Percentiles rank a stretch among this genome's conserved stretches.
phyloP scores from a whole-genome alignment of 1,140 invertebrate species.

The Mamestra configurata region DNA sequence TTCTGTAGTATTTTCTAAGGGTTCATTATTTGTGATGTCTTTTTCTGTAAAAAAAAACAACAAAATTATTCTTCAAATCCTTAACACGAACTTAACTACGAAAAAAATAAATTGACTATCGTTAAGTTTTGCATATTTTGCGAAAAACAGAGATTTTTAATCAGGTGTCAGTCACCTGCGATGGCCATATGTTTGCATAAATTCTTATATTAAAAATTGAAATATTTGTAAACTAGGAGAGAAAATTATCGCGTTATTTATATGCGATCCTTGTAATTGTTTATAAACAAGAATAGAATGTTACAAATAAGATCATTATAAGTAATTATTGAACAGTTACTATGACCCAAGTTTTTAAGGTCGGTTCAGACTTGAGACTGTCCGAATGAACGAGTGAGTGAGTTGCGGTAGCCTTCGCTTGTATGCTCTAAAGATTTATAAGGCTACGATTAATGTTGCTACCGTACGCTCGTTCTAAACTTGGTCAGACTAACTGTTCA shows the following conservation, averaged over 20 bases:
- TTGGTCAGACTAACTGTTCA: slow-evolving; percentile 11
- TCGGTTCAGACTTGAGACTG: neutral
- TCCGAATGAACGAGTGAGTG: neutral
- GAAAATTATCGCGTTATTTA: neutral
- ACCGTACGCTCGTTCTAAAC: neutral
- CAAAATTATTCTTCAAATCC: slow-evolving; percentile 13
- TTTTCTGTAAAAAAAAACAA: slow-evolving; percentile 74
- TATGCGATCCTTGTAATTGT: slow-evolving; percentile 23
- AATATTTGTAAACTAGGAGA: slow-evolving; percentile 12
- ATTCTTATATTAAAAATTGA: slow-evolving; percentile 18
- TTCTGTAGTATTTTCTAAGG: slow-evolving; percentile 85
- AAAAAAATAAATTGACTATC: neutral
- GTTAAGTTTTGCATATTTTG: neutral
- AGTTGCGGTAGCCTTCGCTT: neutral
- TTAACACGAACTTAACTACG: neutral
- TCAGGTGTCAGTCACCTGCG: slow-evolving; percentile 31
- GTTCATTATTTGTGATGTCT: slow-evolving; percentile 85
- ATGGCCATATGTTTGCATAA: slow-evolving; percentile 1
- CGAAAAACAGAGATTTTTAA: slow-evolving; percentile 1
- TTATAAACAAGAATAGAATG: slow-evolving; percentile 13
- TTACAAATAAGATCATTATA: neutral
- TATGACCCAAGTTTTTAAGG: neutral
- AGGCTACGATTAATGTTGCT: slow-evolving; percentile 5
- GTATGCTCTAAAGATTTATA: slow-evolving; percentile 1
- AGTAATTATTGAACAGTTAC: neutral